Conservation (phyloP, 1,140 invertebrate species). For the Bombus haemorrhoidalis region DNA sequence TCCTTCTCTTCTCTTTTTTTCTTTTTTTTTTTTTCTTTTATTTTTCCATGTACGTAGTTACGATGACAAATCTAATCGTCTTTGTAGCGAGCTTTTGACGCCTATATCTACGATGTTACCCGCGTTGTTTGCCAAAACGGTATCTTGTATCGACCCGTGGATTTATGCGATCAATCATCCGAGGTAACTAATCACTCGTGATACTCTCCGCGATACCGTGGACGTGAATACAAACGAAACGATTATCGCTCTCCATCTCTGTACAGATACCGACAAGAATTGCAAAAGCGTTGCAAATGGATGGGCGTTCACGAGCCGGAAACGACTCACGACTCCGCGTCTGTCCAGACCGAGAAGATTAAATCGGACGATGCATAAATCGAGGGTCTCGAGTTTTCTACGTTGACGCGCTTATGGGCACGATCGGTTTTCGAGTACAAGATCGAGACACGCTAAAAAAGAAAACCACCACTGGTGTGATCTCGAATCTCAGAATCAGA, state of each 20-base stretch:
- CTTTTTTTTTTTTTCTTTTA: accelerated
- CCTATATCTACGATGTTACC: constrained; percentile 89
- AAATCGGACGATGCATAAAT: constrained; percentile 77
- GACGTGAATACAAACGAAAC: background rate
- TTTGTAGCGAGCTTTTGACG: constrained; percentile 84
- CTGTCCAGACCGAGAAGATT: constrained; percentile 76
- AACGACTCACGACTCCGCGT: constrained; percentile 64
- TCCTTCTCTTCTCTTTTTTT: too few relatives aligned
- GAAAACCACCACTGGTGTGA: constrained; percentile 65
- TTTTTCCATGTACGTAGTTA: too few relatives aligned
- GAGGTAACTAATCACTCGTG: constrained; percentile 81
- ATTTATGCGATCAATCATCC: constrained; percentile 91
- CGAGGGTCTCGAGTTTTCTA: background rate
- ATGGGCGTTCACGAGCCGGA: constrained; percentile 85
- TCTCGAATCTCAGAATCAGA: constrained; percentile 12
- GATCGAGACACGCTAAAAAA: constrained; percentile 18
- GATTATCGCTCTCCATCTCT: background rate
- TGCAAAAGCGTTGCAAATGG: constrained; percentile 88
- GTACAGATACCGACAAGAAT: constrained; percentile 83
- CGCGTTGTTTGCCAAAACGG: constrained; percentile 87
- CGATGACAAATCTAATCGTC: background rate
- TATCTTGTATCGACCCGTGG: constrained; percentile 91
- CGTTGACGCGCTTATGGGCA: background rate
- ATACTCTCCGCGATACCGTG: too few relatives aligned
- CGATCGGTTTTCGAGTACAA: background rate